Conservation (phyloP, 2,797 vertebrate species). For the Galagoides demidoff region DNA sequence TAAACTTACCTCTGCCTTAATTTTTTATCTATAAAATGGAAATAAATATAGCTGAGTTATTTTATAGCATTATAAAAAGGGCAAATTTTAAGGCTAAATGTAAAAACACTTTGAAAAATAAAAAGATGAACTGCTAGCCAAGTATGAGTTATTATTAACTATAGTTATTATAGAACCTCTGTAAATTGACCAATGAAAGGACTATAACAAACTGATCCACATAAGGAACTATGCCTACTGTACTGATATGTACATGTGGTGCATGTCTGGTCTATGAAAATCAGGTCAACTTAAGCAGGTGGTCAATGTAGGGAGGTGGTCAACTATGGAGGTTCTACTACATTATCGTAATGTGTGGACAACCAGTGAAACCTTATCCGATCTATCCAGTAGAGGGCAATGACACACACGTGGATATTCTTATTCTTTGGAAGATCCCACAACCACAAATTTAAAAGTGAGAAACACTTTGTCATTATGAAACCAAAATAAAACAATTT, state of each 20-base stretch:
- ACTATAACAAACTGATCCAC: too few relatives aligned
- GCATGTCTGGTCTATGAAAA: too few relatives aligned
- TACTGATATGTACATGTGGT: too few relatives aligned
- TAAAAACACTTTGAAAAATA: slow-evolving; percentile 20
- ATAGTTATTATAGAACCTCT: not conserved
- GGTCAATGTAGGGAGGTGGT: too few relatives aligned
- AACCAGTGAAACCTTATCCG: not conserved
- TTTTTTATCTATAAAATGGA: slow-evolving; percentile 73
- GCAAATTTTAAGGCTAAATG: not conserved
- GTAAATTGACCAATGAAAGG: too few relatives aligned
- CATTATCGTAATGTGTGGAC: not conserved
- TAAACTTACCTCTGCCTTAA: slow-evolving; percentile 26
- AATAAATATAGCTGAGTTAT: not conserved
- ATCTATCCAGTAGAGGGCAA: slow-evolving; percentile 76
- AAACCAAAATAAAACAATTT: not conserved
- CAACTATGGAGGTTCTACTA: too few relatives aligned
- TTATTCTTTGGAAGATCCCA: not conserved
- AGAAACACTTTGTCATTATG: slow-evolving; percentile 18
- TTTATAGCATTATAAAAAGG: not conserved
- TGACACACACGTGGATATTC: slow-evolving; percentile 30
- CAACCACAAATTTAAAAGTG: slow-evolving; percentile 53
- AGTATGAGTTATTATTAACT: not conserved
- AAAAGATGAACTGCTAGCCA: not conserved
- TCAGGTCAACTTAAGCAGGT: too few relatives aligned
- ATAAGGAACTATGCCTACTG: too few relatives aligned